phyloP scores from a whole-genome alignment of 2,888 invertebrate species.

The Epinotia nisella region DNA sequence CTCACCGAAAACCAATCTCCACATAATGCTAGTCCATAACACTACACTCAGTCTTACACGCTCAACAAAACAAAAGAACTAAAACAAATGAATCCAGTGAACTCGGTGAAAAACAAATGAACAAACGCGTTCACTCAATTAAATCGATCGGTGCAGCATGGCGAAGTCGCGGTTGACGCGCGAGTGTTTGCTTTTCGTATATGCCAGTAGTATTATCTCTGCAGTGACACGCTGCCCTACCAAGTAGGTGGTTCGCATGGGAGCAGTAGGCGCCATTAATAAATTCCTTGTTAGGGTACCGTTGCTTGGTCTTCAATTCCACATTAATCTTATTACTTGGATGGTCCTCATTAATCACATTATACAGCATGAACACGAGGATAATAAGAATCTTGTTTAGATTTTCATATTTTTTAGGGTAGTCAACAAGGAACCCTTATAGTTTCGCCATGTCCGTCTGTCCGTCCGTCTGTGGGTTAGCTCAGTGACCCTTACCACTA shows the following conservation, averaged over 20 bases:
- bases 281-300: conserved; percentile 36
- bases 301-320: conserved; percentile 10
- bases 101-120: conserved; percentile 15
- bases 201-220: conserved; percentile 37
- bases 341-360: neutral
- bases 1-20: conserved; percentile 54
- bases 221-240: conserved; percentile 35
- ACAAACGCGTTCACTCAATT: neutral
- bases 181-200: conserved; percentile 29
- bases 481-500: too few species aligned
- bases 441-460: too few species aligned
- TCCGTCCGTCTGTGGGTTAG: too few species aligned
- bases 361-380: neutral
- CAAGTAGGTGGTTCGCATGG: conserved; percentile 21
- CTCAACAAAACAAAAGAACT: conserved; percentile 2
- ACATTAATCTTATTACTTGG: neutral
- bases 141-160: conserved; percentile 21
- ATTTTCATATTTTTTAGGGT: too few species aligned
- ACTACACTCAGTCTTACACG: conserved; percentile 27
- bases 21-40: conserved; percentile 52
- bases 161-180: conserved; percentile 30
- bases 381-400: too few species aligned
- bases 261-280: conserved; percentile 24
- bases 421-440: too few species aligned
- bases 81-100: conserved; percentile 5